Conservation (phyloP, 1,140 invertebrate genomes). For the Solenopsis fugax region DNA sequence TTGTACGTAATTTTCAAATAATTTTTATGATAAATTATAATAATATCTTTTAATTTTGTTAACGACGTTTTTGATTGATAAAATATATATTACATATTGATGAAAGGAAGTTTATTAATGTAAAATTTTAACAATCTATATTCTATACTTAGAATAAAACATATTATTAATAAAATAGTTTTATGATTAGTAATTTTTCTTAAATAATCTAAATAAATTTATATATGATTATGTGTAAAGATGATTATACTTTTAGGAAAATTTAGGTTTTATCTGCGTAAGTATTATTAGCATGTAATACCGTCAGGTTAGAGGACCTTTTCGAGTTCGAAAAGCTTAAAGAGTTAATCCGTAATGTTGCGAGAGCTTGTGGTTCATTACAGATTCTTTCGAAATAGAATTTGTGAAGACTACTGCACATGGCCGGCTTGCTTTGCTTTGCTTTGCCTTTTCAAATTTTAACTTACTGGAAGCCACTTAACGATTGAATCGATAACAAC, state of each 20-base stretch:
- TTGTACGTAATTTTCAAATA: background rate
- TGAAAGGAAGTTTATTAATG: background rate
- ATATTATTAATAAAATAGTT: background rate
- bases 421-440: background rate
- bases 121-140: background rate
- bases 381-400: background rate
- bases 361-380: background rate
- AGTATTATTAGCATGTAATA: background rate
- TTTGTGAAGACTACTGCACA: background rate
- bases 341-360: conserved; percentile 23
- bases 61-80: background rate
- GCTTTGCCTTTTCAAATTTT: background rate
- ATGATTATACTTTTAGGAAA: background rate
- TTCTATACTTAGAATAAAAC: background rate
- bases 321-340: conserved; percentile 43
- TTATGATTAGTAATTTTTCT: background rate
- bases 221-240: background rate
- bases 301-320: conserved; percentile 16
- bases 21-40: background rate
- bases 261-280: background rate
- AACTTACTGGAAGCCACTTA: background rate
- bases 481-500: conserved; percentile 18
- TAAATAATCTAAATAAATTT: background rate
- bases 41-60: background rate
- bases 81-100: background rate